phyloP scores from a whole-genome alignment of 2,797 vertebrate species.

The Cossypha niveicapilla region DNA sequence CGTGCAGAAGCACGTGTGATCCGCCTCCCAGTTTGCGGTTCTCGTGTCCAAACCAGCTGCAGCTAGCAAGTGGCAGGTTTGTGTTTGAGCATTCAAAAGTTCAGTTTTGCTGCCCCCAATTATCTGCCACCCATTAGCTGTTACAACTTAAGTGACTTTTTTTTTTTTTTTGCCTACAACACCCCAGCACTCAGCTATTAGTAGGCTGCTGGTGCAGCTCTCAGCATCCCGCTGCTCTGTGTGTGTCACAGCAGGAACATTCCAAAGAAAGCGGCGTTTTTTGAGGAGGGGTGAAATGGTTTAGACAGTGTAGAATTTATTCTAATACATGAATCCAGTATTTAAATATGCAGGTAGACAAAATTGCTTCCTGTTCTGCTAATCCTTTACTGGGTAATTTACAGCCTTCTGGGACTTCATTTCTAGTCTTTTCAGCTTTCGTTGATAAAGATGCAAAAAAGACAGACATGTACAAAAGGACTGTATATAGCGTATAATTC shows the following conservation, averaged over 20 bases:
- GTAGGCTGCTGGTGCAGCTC: background rate
- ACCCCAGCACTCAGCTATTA: background rate
- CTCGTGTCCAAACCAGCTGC: background rate
- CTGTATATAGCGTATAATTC: slow-evolving; percentile 55
- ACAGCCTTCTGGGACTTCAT: slow-evolving; percentile 40
- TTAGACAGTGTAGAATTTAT: background rate
- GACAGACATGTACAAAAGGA: slow-evolving; percentile 34
- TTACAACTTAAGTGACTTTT: background rate
- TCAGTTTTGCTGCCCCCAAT: background rate
- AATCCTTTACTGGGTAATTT: slow-evolving; percentile 29
- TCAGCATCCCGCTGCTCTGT: background rate
- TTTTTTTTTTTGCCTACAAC: background rate
- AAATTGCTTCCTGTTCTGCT: slow-evolving; percentile 4
- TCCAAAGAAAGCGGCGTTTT: background rate
- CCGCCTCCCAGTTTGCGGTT: fast-evolving
- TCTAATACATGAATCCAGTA: background rate
- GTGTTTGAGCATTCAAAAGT: background rate
- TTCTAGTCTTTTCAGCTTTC: slow-evolving; percentile 29
- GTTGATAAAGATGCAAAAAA: slow-evolving; percentile 49
- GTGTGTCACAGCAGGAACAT: background rate
- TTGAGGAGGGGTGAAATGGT: background rate
- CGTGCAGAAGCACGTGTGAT: fast-evolving
- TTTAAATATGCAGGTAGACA: slow-evolving; percentile 2
- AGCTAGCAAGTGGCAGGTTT: background rate
- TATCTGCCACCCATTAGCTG: background rate